These are phyloP conservation scores for Kryptolebias marmoratus DNA, from an alignment of 2,113 vertebrate genomes.

Conservation along the genomic window DNA sequence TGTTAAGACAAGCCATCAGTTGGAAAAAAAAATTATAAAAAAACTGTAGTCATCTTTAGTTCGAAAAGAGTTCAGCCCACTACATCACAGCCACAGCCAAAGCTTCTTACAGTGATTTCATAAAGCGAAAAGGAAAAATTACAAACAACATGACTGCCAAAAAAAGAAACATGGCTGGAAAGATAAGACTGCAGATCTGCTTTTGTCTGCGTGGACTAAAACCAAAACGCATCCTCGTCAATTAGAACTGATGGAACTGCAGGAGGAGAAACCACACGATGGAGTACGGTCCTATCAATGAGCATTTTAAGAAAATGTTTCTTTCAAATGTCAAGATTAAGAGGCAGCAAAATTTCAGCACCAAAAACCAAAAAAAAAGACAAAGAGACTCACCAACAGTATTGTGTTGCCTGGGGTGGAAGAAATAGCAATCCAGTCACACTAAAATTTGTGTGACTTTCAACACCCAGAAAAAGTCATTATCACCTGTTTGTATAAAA, in stretches of 20 bases:
- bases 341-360: not conserved
- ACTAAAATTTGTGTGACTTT: not conserved
- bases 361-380: not conserved
- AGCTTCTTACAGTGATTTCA: not conserved
- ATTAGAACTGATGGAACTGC: conserved; percentile 12
- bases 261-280: not conserved
- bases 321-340: not conserved
- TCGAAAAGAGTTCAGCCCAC: not conserved
- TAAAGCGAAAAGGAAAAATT: not conserved
- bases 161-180: not conserved
- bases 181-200: conserved; percentile 11
- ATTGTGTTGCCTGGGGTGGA: not conserved
- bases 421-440: not conserved
- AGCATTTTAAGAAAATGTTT: not conserved
- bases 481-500: not conserved
- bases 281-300: not conserved
- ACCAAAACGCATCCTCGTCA: not conserved
- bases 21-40: not conserved
- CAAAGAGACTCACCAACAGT: not conserved
- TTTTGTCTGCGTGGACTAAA: not conserved
- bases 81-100: not conserved
- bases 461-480: not conserved
- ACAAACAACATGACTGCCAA: not conserved
- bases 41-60: not conserved
- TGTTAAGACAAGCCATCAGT: conserved; percentile 57